phyloP scores from a whole-genome alignment of 1,140 invertebrate species.

The Nephotettix cincticeps region DNA sequence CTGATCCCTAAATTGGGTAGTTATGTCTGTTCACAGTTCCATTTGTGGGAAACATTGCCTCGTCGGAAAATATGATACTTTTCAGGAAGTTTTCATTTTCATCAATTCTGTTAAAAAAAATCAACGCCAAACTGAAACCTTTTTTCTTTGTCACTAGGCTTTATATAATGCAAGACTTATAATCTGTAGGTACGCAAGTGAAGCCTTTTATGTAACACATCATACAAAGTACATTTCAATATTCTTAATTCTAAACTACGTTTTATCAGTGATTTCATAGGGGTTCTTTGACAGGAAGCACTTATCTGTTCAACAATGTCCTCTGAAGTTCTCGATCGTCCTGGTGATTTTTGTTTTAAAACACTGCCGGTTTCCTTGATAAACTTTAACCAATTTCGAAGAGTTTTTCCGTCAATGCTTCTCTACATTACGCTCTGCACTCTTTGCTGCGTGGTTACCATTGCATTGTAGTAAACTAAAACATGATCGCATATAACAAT shows the following conservation, averaged over 20 bases:
- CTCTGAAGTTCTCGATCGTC: background rate
- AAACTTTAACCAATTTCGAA: background rate
- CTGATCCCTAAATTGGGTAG: background rate
- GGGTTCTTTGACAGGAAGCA: background rate
- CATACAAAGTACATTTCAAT: too few relatives aligned
- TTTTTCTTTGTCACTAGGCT: background rate
- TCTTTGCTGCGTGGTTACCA: background rate
- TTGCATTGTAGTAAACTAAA: background rate
- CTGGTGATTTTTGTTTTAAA: background rate
- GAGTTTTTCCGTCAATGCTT: constrained; percentile 1
- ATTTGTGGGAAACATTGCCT: background rate
- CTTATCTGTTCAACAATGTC: background rate
- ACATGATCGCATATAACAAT: background rate
- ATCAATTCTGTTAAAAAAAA: too few relatives aligned
- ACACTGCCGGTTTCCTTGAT: constrained; percentile 10
- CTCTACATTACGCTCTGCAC: background rate
- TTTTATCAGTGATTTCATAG: background rate
- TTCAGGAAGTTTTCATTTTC: background rate
- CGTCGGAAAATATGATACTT: background rate
- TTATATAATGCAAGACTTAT: constrained; percentile 2
- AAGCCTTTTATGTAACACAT: background rate
- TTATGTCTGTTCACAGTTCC: constrained; percentile 11
- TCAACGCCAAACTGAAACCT: background rate
- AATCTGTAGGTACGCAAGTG: background rate
- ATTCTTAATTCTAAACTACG: constrained; percentile 1